Conservation (phyloP, 2,113 vertebrate genomes). For the Danionella cerebrum region DNA sequence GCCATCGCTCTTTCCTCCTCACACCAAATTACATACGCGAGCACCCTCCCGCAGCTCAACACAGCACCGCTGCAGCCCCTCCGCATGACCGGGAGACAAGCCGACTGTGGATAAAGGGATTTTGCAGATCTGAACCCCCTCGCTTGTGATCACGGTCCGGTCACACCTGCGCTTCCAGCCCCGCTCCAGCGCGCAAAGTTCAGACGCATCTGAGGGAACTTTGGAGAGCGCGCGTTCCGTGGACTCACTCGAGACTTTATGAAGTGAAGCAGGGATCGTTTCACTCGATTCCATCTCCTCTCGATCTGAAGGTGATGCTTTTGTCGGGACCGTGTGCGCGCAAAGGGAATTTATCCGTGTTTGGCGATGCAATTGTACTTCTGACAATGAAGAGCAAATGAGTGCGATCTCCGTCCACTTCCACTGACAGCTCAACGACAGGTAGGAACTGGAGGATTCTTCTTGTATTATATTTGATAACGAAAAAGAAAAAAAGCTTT, state of each 20-base stretch:
- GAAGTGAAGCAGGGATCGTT: neutral
- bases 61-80: conserved; percentile 6
- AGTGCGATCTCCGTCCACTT: conserved; percentile 53
- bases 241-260: conserved; percentile 32
- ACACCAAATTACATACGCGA: conserved; percentile 24
- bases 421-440: conserved; percentile 62
- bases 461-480: neutral
- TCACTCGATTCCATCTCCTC: neutral
- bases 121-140: neutral
- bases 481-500: neutral
- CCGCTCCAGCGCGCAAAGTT: conserved; percentile 27
- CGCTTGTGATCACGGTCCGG: neutral
- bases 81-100: neutral
- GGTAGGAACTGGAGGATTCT: conserved; percentile 50
- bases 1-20: conserved; percentile 15
- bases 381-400: conserved; percentile 65
- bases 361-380: conserved; percentile 45
- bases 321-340: conserved; percentile 41
- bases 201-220: conserved; percentile 51
- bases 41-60: neutral
- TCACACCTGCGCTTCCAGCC: neutral
- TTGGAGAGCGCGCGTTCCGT: conserved; percentile 43
- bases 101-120: conserved; percentile 7
- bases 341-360: conserved; percentile 51
- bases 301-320: conserved; percentile 45